Evolutionary conservation across 2,888 invertebrate genomes (phyloP).

Genomic region (Auanema sp.): DNA sequence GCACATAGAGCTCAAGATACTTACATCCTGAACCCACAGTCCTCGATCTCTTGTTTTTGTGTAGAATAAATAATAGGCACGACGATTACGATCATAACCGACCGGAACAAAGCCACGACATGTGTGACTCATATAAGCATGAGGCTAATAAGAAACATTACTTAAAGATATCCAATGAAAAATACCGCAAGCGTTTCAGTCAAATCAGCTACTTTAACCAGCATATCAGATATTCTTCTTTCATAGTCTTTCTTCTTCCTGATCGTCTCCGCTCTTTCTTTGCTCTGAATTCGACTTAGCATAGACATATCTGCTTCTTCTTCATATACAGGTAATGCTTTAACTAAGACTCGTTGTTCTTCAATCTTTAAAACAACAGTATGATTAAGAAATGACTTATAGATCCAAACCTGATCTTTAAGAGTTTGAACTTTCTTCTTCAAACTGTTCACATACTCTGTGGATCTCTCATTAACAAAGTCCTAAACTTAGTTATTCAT

Average conservation of each 20-base stretch:
- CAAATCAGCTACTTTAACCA: slow-evolving; percentile 16
- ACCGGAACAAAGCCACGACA: slow-evolving; percentile 19
- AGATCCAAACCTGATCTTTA: slow-evolving; percentile 1
- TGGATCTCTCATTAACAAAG: slow-evolving; percentile 2
- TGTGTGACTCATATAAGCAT: too few species aligned
- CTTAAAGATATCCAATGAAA: not conserved
- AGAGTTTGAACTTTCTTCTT: slow-evolving; percentile 14
- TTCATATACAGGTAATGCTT: slow-evolving; percentile 10
- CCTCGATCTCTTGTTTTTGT: slow-evolving; percentile 31
- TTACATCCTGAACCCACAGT: slow-evolving; percentile 47
- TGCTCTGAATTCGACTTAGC: slow-evolving; percentile 12
- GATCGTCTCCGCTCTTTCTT: slow-evolving; percentile 13
- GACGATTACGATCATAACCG: slow-evolving; percentile 43
- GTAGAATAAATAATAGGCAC: slow-evolving; percentile 44
- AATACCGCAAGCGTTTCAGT: slow-evolving; percentile 6
- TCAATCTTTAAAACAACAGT: slow-evolving; percentile 5
- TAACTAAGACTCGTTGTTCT: slow-evolving; percentile 7
- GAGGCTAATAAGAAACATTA: not conserved
- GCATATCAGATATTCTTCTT: slow-evolving; percentile 12
- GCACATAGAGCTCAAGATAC: slow-evolving; percentile 8
- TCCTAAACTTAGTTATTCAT: slow-evolving; percentile 3
- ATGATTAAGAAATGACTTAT: not conserved
- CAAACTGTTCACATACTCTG: not conserved
- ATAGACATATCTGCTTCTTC: slow-evolving; percentile 11
- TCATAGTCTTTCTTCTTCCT: slow-evolving; percentile 18